phyloP scores from a whole-genome alignment of 1,140 invertebrate species.

The Atta colombica region DNA sequence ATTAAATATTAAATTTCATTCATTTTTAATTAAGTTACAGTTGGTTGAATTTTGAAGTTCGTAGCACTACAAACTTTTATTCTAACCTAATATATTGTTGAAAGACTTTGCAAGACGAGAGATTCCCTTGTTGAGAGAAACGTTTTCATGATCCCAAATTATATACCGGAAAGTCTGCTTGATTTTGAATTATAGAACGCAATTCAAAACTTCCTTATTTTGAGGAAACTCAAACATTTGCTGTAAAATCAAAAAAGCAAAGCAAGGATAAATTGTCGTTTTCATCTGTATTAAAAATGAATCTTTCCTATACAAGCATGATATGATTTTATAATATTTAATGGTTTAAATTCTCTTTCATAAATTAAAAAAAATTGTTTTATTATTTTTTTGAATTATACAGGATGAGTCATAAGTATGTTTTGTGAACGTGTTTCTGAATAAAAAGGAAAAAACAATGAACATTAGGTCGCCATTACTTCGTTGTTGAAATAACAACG shows the following conservation, averaged over 20 bases:
- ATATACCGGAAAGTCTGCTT: not conserved
- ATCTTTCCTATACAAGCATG: not conserved
- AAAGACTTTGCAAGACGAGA: not conserved
- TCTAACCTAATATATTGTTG: slow-evolving; percentile 3
- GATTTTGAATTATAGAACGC: slow-evolving; percentile 32
- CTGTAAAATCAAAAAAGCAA: not conserved
- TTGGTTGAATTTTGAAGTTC: too few species aligned
- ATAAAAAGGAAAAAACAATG: too few species aligned
- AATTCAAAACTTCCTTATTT: not conserved
- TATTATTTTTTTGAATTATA: not conserved
- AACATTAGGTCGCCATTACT: too few species aligned
- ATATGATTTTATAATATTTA: not conserved
- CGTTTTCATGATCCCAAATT: slow-evolving; percentile 26
- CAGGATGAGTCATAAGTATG: too few species aligned
- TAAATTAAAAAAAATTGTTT: not conserved
- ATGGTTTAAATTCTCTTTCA: not conserved
- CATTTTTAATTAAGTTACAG: too few species aligned
- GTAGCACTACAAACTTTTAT: too few species aligned
- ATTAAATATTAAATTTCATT: too few species aligned
- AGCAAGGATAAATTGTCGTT: slow-evolving; percentile 4
- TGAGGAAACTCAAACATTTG: not conserved
- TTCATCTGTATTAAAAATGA: not conserved
- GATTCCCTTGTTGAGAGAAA: not conserved
- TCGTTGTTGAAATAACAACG: too few species aligned
- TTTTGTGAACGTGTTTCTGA: too few species aligned